Evolutionary conservation across 2,888 invertebrate species (phyloP).

Genomic region (Drosophila lacicola): DNA sequence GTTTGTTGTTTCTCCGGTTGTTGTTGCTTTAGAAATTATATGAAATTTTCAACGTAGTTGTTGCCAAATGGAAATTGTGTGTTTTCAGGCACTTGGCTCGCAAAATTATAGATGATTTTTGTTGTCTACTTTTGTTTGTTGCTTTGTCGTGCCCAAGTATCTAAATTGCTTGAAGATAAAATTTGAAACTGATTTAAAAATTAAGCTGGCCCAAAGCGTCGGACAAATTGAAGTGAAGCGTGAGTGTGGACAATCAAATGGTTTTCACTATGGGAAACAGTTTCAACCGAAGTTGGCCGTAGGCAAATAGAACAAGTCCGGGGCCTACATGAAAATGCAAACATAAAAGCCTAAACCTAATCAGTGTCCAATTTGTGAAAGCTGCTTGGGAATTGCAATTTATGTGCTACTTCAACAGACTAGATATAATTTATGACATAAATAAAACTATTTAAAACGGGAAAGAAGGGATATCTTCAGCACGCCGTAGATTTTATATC

Average conservation of each 20-base stretch:
- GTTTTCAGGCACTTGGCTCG: slow-evolving; percentile 25
- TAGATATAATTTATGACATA: too few species aligned
- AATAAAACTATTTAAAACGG: too few species aligned
- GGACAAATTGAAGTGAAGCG: slow-evolving; percentile 8
- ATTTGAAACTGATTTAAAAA: slow-evolving; percentile 15
- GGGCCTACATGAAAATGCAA: too few species aligned
- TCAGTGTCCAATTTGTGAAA: too few species aligned
- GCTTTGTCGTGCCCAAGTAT: slow-evolving; percentile 13
- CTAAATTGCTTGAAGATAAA: slow-evolving; percentile 12
- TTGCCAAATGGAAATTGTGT: slow-evolving; percentile 58
- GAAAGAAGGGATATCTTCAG: too few species aligned
- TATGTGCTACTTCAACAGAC: too few species aligned
- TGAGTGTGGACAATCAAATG: slow-evolving; percentile 9
- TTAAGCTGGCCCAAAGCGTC: slow-evolving; percentile 1
- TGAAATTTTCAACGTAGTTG: slow-evolving; percentile 31
- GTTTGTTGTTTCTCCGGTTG: slow-evolving; percentile 9
- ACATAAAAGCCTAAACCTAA: too few species aligned
- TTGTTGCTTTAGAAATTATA: slow-evolving; percentile 39
- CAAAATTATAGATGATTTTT: slow-evolving; percentile 23
- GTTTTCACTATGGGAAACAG: slow-evolving; percentile 8
- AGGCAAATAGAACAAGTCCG: too few species aligned
- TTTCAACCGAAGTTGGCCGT: too few species aligned
- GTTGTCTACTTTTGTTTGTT: not conserved
- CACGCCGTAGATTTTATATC: too few species aligned
- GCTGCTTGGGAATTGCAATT: too few species aligned